Percentiles rank a stretch among this genome's conserved stretches.
phyloP scores from a whole-genome alignment of 2,797 vertebrate genomes.

The Discoglossus pictus region DNA sequence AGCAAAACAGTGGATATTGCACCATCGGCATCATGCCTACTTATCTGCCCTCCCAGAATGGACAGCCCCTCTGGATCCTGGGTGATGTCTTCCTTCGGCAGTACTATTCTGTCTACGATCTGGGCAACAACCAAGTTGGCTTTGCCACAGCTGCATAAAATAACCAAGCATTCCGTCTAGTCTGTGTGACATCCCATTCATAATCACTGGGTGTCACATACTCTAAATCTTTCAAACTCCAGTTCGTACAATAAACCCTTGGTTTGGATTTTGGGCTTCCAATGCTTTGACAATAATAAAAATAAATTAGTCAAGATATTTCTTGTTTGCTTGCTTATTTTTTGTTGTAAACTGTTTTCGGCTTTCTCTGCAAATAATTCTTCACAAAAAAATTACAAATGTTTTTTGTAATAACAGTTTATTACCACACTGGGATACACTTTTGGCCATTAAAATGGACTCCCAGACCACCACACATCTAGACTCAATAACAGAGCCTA shows the following conservation, averaged over 20 bases:
- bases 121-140: constrained; percentile 43
- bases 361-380: too few relatives aligned
- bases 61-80: constrained; percentile 50
- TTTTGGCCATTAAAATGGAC: too few relatives aligned
- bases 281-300: constrained; percentile 16
- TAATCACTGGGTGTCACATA: neutral
- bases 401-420: too few relatives aligned
- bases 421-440: too few relatives aligned
- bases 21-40: constrained; percentile 50
- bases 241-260: neutral
- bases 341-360: too few relatives aligned
- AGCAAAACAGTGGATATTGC: constrained; percentile 48
- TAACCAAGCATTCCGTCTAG: too few relatives aligned
- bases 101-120: constrained; percentile 44
- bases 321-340: neutral
- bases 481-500: too few relatives aligned
- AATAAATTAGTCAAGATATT: neutral
- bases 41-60: constrained; percentile 46
- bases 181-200: too few relatives aligned
- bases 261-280: neutral
- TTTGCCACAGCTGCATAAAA: constrained; percentile 43
- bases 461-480: too few relatives aligned
- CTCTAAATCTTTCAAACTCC: neutral
- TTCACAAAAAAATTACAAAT: too few relatives aligned
- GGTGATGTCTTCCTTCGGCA: constrained; percentile 55